Percentiles rank a stretch among this genome's conserved stretches.
Evolutionary conservation across 2,888 invertebrate species (phyloP).

Genomic region (Protodeltote pygarga): DNA sequence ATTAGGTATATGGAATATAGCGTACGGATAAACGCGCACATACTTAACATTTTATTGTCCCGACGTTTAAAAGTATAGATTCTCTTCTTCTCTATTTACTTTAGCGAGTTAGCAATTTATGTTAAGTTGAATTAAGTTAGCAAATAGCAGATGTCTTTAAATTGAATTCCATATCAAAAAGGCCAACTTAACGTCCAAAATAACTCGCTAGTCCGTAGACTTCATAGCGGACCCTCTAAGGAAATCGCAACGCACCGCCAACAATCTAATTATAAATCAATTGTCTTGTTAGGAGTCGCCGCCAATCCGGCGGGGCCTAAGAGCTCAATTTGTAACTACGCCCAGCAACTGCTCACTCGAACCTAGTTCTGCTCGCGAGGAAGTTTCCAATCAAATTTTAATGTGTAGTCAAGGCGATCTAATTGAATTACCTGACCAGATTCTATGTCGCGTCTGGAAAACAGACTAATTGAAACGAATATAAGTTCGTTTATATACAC

Average conservation of each 20-base stretch:
- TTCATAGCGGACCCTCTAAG: conserved; percentile 21
- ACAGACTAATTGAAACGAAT: conserved; percentile 40
- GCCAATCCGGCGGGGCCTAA: conserved; percentile 45
- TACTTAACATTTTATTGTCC: no score
- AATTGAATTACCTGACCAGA: conserved; percentile 75
- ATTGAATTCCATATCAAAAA: not conserved
- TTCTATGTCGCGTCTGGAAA: conserved; percentile 54
- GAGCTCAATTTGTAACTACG: conserved; percentile 53
- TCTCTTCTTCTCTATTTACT: no score
- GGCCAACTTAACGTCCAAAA: not conserved
- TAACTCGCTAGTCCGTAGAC: not conserved
- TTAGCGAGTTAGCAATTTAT: no score
- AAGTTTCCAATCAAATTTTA: conserved; percentile 71
- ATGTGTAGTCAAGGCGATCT: conserved; percentile 62
- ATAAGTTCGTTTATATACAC: conserved; percentile 5
- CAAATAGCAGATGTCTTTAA: not conserved
- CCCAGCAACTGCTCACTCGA: conserved; percentile 50
- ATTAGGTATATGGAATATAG: no score
- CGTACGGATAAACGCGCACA: no score
- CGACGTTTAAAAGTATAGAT: no score
- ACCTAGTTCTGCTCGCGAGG: conserved; percentile 63
- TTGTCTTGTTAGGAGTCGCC: conserved; percentile 56
- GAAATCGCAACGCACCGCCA: conserved; percentile 36
- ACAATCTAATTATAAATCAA: conserved; percentile 62
- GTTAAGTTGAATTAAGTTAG: no score